Evolutionary conservation across 2,797 vertebrate genomes (phyloP).

Genomic region (Acanthurus lineatus): DNA sequence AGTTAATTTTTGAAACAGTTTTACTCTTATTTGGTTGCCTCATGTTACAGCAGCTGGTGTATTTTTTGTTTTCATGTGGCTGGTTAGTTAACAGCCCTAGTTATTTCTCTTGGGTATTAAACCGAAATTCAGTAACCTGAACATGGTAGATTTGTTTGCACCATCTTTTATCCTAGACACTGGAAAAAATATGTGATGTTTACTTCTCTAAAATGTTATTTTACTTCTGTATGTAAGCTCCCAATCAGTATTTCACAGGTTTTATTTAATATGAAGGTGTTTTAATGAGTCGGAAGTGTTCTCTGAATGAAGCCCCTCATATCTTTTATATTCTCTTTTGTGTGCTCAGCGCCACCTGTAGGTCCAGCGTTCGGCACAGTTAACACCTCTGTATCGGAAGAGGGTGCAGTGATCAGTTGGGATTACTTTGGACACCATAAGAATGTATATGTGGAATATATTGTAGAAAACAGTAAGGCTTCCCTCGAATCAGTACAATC

Average conservation of each 20-base stretch:
- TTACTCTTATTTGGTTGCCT: background rate
- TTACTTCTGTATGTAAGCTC: background rate
- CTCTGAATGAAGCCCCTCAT: conserved; percentile 22
- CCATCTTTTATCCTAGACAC: too few relatives aligned
- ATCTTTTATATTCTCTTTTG: conserved; percentile 73
- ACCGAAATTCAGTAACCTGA: background rate
- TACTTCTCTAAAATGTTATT: background rate
- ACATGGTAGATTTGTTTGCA: background rate
- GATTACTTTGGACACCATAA: conserved; percentile 94
- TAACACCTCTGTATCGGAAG: conserved; percentile 90
- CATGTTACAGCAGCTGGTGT: background rate
- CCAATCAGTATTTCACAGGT: background rate
- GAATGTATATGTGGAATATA: conserved; percentile 97
- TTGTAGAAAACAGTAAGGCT: conserved; percentile 96
- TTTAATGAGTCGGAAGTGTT: background rate
- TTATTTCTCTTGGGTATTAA: background rate
- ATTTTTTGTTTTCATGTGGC: background rate
- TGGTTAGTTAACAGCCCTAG: background rate
- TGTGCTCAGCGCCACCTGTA: conserved; percentile 87
- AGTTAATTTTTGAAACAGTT: background rate
- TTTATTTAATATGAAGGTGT: conserved; percentile 8
- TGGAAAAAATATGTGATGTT: background rate
- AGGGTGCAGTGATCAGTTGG: conserved; percentile 93
- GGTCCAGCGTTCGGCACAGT: conserved; percentile 91
- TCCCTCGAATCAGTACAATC: background rate